Base-by-base conservation (phyloP, 23 tunicate genomes). In the Trididemnum miniatum region DNA sequence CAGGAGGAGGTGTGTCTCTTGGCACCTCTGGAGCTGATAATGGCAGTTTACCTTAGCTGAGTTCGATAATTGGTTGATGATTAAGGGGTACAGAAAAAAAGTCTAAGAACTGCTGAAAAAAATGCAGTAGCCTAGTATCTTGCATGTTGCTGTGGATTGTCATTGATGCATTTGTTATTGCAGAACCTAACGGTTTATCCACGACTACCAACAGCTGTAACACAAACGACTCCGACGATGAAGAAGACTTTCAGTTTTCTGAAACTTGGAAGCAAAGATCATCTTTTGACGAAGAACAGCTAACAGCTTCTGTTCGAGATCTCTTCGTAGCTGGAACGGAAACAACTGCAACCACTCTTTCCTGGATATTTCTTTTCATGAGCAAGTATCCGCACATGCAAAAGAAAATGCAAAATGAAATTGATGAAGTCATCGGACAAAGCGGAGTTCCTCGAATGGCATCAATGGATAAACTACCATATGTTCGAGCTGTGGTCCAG, bases 321-420 rank as follows among this genome's bases (percentile, higher is more conserved):
- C 52, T 88, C 2, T 82, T 82, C 62, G 25, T 77, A 3, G 93
- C 93, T 36, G 93, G 87, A 35, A 67, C 80, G 2, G 93, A 88
- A 9, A 88, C 93, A 49, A 88, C 84, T 12, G 44, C 93, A 18
- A 34, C 69, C 1, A 83, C 87, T 27, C 1, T 77, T n/a, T 20
- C 35, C 2, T 88, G 93, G 93, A 35, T 77, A 1, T 23, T 88
- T 18, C 34, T 77, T 20, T 82, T 59, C 39, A 26, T 88, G 24
- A 60, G 71, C 51, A 76, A 66, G 31, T 40, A 88, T 57, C 83
- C 67, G 36, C 80, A 88, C 15, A 31, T 76, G 1, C 93, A 88
- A 57, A 52, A 51, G 28, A 82, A 77, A 77, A 50, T 88, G 72
- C 84, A 83, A 28, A 12, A 77, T 44, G 93, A 88, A 67, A 65